Percentiles rank a stretch among this genome's conserved stretches.
These are phyloP conservation scores for Acrossocheilus fasciatus DNA, from an alignment of 2,797 vertebrate genomes.

Conservation along the genomic window DNA sequence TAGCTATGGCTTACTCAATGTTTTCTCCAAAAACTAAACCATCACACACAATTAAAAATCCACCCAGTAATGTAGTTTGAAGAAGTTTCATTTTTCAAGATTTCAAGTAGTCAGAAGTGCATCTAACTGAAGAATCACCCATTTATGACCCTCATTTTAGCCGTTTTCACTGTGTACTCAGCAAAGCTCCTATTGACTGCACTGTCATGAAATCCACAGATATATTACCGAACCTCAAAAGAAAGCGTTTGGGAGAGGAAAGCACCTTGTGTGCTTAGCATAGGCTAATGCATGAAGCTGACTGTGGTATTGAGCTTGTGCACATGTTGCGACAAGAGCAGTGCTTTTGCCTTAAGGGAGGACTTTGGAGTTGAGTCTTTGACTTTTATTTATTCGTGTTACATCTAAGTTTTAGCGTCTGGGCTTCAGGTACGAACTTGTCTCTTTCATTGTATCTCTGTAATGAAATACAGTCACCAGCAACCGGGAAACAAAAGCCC, in stretches of 20 bases:
- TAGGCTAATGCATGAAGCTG: conserved; percentile 49
- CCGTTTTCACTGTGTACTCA: conserved; percentile 15
- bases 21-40: background rate
- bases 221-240: conserved; percentile 28
- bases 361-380: conserved; percentile 60
- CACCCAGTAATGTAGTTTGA: background rate
- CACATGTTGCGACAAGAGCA: conserved; percentile 67
- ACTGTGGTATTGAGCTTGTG: conserved; percentile 45
- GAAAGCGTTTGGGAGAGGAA: conserved; percentile 29
- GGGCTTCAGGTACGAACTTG: conserved; percentile 73
- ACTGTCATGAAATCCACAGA: conserved; percentile 38
- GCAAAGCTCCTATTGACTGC: conserved; percentile 34
- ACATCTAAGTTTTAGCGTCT: conserved; percentile 64
- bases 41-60: background rate
- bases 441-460: conserved; percentile 52
- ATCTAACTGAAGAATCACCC: conserved; percentile 12
- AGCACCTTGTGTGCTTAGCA: conserved; percentile 59
- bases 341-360: conserved; percentile 62
- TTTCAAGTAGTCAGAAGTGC: background rate
- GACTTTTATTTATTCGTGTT: conserved; percentile 67
- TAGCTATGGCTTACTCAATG: background rate
- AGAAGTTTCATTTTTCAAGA: background rate
- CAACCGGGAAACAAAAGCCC: conserved; percentile 38
- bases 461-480: conserved; percentile 70
- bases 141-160: conserved; percentile 6